phyloP scores from a whole-genome alignment of 37 sponge, comb jelly and placozoan genomes.

The Bolinopsis microptera region DNA sequence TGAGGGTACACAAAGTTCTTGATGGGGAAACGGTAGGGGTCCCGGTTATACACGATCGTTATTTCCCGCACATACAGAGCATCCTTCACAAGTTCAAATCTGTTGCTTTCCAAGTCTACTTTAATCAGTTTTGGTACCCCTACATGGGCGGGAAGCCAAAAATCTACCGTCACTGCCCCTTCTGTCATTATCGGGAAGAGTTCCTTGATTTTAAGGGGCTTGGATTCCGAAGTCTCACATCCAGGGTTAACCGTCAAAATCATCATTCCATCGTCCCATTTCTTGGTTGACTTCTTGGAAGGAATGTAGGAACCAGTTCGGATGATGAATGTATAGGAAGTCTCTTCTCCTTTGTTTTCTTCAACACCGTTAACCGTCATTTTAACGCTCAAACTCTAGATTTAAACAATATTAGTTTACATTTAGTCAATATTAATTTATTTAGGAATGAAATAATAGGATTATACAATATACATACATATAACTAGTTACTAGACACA shows the following conservation, averaged over 20 bases:
- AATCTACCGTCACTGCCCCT: not conserved
- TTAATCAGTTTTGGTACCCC: constrained; percentile 10
- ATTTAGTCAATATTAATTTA: too few relatives aligned
- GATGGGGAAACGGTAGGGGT: not conserved
- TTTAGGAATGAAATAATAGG: too few relatives aligned
- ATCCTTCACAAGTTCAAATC: not conserved
- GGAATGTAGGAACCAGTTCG: not conserved
- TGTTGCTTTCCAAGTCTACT: not conserved
- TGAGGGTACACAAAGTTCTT: constrained; percentile 27
- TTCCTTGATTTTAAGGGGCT: not conserved
- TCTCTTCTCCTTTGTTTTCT: not conserved
- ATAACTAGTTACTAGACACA: too few relatives aligned
- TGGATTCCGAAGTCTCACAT: not conserved
- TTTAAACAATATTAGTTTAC: too few relatives aligned
- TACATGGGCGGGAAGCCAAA: not conserved
- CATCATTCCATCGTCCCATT: constrained; percentile 51
- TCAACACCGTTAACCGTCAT: not conserved
- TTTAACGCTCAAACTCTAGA: not conserved
- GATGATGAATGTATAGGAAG: not conserved
- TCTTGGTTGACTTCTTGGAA: not conserved
- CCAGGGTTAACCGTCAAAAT: constrained; percentile 3
- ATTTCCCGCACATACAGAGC: constrained; percentile 13
- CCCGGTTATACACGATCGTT: not conserved
- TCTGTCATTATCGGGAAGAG: not conserved
- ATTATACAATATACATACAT: too few relatives aligned